These are phyloP conservation scores for Zeus faber DNA, from an alignment of 2,113 vertebrate genomes.

Conservation along the genomic window DNA sequence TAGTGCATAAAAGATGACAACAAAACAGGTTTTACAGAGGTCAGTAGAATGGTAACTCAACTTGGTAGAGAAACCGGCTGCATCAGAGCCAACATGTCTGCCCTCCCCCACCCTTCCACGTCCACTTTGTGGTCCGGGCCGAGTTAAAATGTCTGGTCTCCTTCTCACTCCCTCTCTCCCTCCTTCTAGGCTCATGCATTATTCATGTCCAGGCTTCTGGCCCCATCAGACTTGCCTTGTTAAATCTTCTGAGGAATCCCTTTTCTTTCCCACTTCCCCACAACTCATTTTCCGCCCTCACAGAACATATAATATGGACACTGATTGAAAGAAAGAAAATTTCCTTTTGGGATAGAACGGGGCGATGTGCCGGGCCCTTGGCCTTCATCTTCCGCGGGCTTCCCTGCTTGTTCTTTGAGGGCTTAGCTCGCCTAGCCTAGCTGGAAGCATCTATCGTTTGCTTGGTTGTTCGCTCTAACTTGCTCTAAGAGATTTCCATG, in stretches of 20 bases:
- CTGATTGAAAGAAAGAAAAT: constrained; percentile 44
- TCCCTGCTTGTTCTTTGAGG: background rate
- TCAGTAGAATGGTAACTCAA: too few relatives aligned
- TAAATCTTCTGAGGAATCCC: constrained; percentile 66
- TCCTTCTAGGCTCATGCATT: constrained; percentile 50
- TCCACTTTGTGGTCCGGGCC: constrained; percentile 27
- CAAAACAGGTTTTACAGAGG: constrained; percentile 18
- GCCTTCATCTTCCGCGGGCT: constrained; percentile 20
- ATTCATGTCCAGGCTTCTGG: constrained; percentile 71
- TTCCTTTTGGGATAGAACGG: constrained; percentile 46
- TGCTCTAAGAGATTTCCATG: too few relatives aligned
- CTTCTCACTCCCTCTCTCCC: too few relatives aligned
- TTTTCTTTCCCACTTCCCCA: constrained; percentile 51
- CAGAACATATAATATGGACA: constrained; percentile 55
- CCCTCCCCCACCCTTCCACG: background rate
- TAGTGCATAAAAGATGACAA: constrained; percentile 1
- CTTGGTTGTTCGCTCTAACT: too few relatives aligned
- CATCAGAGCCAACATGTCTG: constrained; percentile 27
- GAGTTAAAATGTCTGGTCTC: constrained; percentile 56
- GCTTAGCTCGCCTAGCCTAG: too few relatives aligned
- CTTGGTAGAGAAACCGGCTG: constrained; percentile 21
- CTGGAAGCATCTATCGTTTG: too few relatives aligned
- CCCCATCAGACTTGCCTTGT: constrained; percentile 62
- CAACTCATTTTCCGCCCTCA: constrained; percentile 51
- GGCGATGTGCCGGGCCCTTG: too few relatives aligned